Conservation (phyloP, 2,888 invertebrate genomes). For the Drosophila falleni region DNA sequence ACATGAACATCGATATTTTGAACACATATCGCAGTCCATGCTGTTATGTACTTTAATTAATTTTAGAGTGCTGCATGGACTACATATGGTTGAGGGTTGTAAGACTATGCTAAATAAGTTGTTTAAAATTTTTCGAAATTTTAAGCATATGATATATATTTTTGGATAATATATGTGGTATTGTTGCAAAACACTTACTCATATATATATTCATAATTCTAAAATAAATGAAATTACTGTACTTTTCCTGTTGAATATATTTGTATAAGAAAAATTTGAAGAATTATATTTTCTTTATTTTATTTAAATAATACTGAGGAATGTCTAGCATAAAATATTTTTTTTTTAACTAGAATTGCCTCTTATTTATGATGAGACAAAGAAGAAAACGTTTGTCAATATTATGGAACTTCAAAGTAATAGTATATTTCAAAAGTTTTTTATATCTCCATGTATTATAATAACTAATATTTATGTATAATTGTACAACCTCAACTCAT, state of each 20-base stretch:
- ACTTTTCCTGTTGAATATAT: slow-evolving; percentile 8
- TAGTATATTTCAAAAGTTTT: too few species aligned
- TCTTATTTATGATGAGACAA: slow-evolving; percentile 18
- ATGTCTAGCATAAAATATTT: slow-evolving; percentile 43
- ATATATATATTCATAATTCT: too few species aligned
- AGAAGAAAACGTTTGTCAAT: too few species aligned
- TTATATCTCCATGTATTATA: too few species aligned
- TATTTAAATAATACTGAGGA: slow-evolving; percentile 45
- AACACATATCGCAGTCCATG: too few species aligned
- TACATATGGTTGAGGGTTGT: slow-evolving; percentile 72
- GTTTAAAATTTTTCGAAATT: slow-evolving; percentile 36
- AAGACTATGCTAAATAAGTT: slow-evolving; percentile 58
- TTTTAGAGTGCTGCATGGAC: slow-evolving; percentile 58
- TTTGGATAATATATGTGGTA: slow-evolving; percentile 25
- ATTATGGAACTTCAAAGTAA: too few species aligned
- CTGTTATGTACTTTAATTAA: too few species aligned
- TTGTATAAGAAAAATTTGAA: slow-evolving; percentile 20
- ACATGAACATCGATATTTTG: too few species aligned
- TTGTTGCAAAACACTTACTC: too few species aligned
- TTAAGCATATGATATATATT: slow-evolving; percentile 54
- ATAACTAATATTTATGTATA: too few species aligned
- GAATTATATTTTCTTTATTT: slow-evolving; percentile 34
- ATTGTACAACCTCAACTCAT: too few species aligned
- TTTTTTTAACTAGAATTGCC: slow-evolving; percentile 46
- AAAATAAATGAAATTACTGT: too few species aligned